A percentile compares a stretch with the other conserved stretches of the same genome.
Evolutionary conservation across 1,140 invertebrate genomes (phyloP).

Genomic region (Brachionus rotundiformis): DNA sequence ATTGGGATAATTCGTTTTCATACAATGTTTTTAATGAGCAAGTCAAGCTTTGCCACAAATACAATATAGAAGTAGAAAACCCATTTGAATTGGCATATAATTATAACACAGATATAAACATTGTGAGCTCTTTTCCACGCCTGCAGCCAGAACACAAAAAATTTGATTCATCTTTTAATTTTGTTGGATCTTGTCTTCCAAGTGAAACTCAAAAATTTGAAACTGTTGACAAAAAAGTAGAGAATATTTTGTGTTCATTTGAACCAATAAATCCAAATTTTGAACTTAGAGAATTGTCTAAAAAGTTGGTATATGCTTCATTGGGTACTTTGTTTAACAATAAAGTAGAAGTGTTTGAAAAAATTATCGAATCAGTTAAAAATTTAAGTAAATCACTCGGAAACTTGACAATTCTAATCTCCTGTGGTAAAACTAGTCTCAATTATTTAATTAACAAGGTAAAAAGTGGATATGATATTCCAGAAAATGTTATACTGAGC

Average conservation of each 20-base stretch:
- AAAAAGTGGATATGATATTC: slow-evolving; percentile 1
- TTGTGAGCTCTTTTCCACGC: background rate
- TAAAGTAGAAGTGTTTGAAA: background rate
- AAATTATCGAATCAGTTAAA: background rate
- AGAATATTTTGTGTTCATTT: background rate
- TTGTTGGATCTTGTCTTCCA: slow-evolving; percentile 26
- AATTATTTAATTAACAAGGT: background rate
- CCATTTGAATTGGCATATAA: slow-evolving; percentile 4
- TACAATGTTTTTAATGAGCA: slow-evolving; percentile 14
- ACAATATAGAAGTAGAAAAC: background rate
- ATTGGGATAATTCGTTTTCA: background rate
- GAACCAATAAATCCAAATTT: background rate
- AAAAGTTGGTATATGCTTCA: background rate
- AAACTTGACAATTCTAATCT: background rate
- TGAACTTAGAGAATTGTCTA: background rate
- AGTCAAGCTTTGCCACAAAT: background rate
- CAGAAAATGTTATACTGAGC: background rate
- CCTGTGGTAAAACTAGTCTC: background rate
- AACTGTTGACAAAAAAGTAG: background rate
- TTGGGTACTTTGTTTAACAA: slow-evolving; percentile 25
- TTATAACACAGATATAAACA: background rate
- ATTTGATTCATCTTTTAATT: slow-evolving; percentile 18
- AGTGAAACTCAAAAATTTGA: background rate
- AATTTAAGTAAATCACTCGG: background rate
- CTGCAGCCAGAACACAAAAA: background rate